These are phyloP conservation scores for Sardina pilchardus DNA, from an alignment of 2,113 vertebrate species.

Conservation along the genomic window DNA sequence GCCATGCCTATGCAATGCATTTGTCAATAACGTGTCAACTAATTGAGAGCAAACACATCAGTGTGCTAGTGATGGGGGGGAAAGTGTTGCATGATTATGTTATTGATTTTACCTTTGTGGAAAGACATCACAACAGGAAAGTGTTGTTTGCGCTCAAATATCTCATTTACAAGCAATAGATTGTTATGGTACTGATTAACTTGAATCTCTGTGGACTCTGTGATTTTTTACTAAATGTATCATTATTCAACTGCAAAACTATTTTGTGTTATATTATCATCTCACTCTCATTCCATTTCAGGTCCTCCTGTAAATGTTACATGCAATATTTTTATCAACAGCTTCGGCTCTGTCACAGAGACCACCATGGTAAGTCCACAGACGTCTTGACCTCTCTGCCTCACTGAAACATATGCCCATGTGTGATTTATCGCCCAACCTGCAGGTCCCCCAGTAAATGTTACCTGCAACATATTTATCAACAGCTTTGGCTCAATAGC, in stretches of 20 bases:
- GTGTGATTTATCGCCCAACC: constrained; percentile 93
- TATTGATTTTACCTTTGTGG: background rate
- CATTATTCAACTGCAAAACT: background rate
- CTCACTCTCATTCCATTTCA: constrained; percentile 89
- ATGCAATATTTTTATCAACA: constrained; percentile 99
- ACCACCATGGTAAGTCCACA: constrained; percentile 92
- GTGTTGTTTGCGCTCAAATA: background rate
- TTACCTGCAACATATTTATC: constrained; percentile 99
- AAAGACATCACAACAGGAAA: background rate
- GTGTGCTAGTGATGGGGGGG: background rate
- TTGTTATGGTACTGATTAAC: background rate
- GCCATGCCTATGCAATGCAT: background rate
- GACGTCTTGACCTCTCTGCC: constrained; percentile 69
- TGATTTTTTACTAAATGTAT: constrained; percentile 22
- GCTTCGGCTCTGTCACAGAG: constrained; percentile 97
- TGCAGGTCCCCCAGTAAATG: constrained; percentile 98
- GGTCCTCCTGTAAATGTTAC: constrained; percentile 97
- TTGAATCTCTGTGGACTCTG: background rate
- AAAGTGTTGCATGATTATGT: background rate
- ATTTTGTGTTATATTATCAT: constrained; percentile 44
- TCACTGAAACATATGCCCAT: constrained; percentile 80
- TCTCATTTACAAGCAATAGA: background rate
- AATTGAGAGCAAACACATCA: background rate
- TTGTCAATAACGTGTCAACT: background rate
- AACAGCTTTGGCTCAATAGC: constrained; percentile 99